Base-by-base conservation (phyloP, 2,888 invertebrate genomes). In the Epistrophella euchroma region DNA sequence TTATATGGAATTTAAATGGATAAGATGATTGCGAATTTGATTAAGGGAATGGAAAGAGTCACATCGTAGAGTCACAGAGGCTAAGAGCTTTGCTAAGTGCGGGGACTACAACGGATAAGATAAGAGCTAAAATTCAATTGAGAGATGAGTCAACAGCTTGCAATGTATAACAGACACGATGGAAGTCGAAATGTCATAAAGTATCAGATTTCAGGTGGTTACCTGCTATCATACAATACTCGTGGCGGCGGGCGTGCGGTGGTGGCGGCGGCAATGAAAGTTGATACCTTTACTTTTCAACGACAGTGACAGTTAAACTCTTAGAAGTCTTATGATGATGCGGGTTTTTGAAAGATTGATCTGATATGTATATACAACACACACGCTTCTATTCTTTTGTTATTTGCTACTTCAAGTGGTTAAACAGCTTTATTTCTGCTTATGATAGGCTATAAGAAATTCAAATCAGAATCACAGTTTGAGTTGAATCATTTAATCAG, bases 71-170 rank as follows among this genome's bases (percentile, higher is more conserved):
- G 22, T 52, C 28, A 52, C 55, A 68, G 60, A 74, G 58, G 56
- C 70, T 84, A 79, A 85, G 72, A 85, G 75, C 80, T 62, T 58
- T 15, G 50, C 47, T 50, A 72, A 60, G 73, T 52, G 9, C 22
- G 80, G 72, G 76, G 37, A n/a, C 35, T 32, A 35, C 37, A 52
- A 11, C 19, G 50, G 35, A 50, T 37, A 68, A 35, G 19, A 35
- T 71, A 79, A 72, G 66, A 76, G 75, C 37, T 72, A 80, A 80
- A 80, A 85, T 85, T 85, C 85, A 85, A 81, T 85, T 76, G 76
- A 81, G 72, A 81, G 75, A 80, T 80, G 80, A 72, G 76, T 73
- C 76, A 71, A 56, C 79, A 50, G 40, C 47, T 58, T 37, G 35
- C 40, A 43, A 47, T 50, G 40, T 60, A 22, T 37, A 22, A 73